Evolutionary conservation across 2,113 vertebrate species (phyloP), one percentile per base, ranked within the genome.

Genomic region (Zapornia atra): DNA sequence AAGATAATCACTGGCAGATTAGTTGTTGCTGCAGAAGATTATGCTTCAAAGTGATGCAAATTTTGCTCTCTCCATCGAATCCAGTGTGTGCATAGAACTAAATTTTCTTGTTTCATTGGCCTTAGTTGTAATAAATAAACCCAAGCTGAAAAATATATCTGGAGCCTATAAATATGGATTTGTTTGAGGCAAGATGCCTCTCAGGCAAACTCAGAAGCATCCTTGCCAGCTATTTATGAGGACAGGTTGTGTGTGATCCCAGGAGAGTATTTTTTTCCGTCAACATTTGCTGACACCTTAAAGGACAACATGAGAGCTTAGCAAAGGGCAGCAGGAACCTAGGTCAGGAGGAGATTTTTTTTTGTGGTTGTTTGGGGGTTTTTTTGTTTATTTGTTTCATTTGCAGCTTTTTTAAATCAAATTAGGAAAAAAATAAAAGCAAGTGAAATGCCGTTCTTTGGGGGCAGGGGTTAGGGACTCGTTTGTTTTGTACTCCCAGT

Each of bases 61-160:
- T 97, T 68, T 72, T 87, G 24, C 60, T 92, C 46, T 65, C 78
- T 69, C 97, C 90, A 69, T 60, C 92, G 88, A 82, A 88, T 93
- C 85, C 57, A 56, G 38, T 8, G 61, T 2, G 17, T 15, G 12
- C 7, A 29, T 40, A 59, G 88, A 92, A 90, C 88, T 96, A 86
- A 42, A 91, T 91, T 96, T 96, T 68, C 72, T 89, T 94, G 29
- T 13, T 98, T 97, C 95, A 93, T 96, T 97, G n/a, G 96, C 76
- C 65, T 91, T 85, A 88, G 34, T 91, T 97, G 65, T 79, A 95
- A 96, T 97, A 96, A 97, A 97, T 96, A 97, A 97, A 77, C 12
- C 25, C 68, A 71, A 73, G 84, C 87, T 92, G 82, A 80, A 92
- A 97, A 96, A 85, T 54, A 46, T 79, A 86, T 95, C 86, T 85